Evolutionary conservation across 1,140 invertebrate genomes (phyloP).

Genomic region (Theocolax elegans): DNA sequence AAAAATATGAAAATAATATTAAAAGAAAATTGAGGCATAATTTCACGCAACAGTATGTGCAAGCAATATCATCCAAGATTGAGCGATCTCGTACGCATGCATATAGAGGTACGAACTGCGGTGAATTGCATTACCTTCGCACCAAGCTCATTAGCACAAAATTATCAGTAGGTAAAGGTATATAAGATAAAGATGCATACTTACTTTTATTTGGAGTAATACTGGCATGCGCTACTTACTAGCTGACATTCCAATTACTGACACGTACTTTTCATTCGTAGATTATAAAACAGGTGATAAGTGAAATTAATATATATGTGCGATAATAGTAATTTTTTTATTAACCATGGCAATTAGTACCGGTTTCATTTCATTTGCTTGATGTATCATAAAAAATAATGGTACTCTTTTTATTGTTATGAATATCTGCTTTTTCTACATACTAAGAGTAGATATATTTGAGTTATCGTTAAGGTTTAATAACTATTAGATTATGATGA

Average conservation of each 20-base stretch:
- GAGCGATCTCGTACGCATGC: conserved; percentile 10
- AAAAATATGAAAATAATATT: too few relatives aligned
- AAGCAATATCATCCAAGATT: conserved; percentile 17
- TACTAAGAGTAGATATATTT: too few relatives aligned
- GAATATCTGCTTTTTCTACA: too few relatives aligned
- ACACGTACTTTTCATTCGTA: neutral
- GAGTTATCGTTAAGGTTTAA: too few relatives aligned
- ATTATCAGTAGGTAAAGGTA: conserved; percentile 9
- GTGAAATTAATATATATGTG: conserved; percentile 16
- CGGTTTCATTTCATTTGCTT: too few relatives aligned
- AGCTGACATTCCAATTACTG: conserved; percentile 7
- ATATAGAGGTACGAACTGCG: too few relatives aligned
- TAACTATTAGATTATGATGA: too few relatives aligned
- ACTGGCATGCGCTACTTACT: neutral
- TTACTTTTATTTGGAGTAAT: neutral
- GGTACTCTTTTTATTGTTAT: too few relatives aligned
- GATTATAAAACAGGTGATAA: conserved; percentile 1
- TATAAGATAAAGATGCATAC: conserved; percentile 14
- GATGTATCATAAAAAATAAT: too few relatives aligned
- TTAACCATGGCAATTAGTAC: conserved; percentile 1
- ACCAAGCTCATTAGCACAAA: conserved; percentile 15
- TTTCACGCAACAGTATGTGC: neutral
- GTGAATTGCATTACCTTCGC: neutral
- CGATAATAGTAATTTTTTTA: conserved; percentile 1
- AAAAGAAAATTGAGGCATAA: neutral